phyloP scores from a whole-genome alignment of 1,140 invertebrate genomes.

The Ostrea denselamellosa region DNA sequence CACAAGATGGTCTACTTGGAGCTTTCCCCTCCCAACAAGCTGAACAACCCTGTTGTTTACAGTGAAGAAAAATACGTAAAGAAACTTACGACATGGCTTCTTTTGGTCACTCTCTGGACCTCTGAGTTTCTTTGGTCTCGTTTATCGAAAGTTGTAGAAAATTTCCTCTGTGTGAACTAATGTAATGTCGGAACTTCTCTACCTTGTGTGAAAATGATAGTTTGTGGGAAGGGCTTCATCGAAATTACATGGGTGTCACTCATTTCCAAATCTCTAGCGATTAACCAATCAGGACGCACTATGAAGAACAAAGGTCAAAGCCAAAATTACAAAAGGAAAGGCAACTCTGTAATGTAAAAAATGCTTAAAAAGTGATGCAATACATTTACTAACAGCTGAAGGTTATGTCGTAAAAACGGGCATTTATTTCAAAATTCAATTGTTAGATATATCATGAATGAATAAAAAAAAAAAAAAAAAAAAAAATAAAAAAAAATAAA shows the following conservation, averaged over 20 bases:
- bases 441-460: not conserved
- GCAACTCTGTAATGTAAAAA: not conserved
- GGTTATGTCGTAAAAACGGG: not conserved
- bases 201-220: not conserved
- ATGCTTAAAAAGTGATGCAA: not conserved
- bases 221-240: not conserved
- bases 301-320: not conserved
- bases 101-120: not conserved
- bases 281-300: conserved; percentile 1
- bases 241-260: conserved; percentile 3
- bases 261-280: not conserved
- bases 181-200: not conserved
- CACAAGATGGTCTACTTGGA: too few species aligned
- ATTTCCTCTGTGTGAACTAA: not conserved
- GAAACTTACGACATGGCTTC: conserved; percentile 23
- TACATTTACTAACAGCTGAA: not conserved
- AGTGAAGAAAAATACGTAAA: not conserved
- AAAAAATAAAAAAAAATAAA: too few species aligned
- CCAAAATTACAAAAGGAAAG: not conserved
- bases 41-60: not conserved
- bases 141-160: conserved; percentile 20
- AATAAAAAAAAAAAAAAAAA: too few species aligned
- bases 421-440: not conserved
- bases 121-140: not conserved
- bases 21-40: too few species aligned